Base-by-base conservation (phyloP, 2,888 invertebrate species). In the Hyppa rectilinea region DNA sequence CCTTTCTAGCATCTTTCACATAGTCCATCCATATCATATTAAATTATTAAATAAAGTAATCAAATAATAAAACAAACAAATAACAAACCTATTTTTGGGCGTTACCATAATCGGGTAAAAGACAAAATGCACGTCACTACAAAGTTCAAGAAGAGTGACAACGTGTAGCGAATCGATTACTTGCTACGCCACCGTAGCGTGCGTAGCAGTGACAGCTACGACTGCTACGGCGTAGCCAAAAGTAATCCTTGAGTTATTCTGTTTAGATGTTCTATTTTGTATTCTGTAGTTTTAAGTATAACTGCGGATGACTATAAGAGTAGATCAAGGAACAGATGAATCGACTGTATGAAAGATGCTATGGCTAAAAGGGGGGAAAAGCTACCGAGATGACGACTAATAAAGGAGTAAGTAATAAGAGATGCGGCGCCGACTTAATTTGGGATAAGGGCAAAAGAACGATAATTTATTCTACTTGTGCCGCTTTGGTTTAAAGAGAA, bases 141-240 rank as follows among this genome's bases (percentile, higher is more conserved):
- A 49, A 14, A 59, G 26, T 70, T 71, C 26, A 14, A 56, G 2
- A 14, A 56, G 2, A 36, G 31, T 34, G 31, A 26, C 29, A 56
- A 52, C 66, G 38, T 66, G 58, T 66, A 58, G 68, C 23, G 23
- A 75, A 55, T 75, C 61, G 58, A 75, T 75, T 59, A 45, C 59
- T 10, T 50, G 43, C 75, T 75, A 75, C 71, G 77, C 58, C 50
- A 34, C 17, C 75, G 75, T 75, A 75, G 75, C 71, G 34, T 6
- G 20, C 71, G 75, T 75, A 75, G 77, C 58, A 20, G 26, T 45
- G 63, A 75, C 53, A 75, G 68, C 59, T 67, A 75, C 52, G 52
- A 58, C 45, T 38, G 69, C 71, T 75, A 75, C 75, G 77, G 23
- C 75, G 71, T 77, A 71, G 75, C 77, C 40, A 45, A 58, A 60